A percentile compares a stretch with the other conserved stretches of the same genome.
These are phyloP conservation scores for Pseudomyrmex sp. DNA, from an alignment of 1,140 invertebrate species.

Conservation along the genomic window DNA sequence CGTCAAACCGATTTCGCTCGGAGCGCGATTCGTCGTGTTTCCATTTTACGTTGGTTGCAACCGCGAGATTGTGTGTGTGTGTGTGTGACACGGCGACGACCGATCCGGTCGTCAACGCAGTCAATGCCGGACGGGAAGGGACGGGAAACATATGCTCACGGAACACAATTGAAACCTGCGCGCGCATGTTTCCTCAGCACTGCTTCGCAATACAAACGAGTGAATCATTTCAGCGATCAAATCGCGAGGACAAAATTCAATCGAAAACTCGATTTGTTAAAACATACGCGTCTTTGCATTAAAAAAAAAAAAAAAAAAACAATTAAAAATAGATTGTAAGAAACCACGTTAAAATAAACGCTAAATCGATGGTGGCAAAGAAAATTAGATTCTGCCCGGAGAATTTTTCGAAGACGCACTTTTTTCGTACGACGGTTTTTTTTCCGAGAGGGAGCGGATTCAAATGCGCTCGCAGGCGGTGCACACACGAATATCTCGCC, in stretches of 20 bases:
- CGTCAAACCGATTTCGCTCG: not conserved
- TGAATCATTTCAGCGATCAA: not conserved
- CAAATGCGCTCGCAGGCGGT: not conserved
- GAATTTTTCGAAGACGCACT: not conserved
- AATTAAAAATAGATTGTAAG: not conserved
- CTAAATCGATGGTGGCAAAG: too few species aligned
- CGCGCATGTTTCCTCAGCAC: not conserved
- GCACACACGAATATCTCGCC: not conserved
- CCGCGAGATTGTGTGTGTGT: not conserved
- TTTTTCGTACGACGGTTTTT: not conserved
- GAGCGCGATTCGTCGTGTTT: not conserved
- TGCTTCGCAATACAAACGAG: not conserved
- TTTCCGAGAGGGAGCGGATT: not conserved
- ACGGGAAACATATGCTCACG: not conserved
- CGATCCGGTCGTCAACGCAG: conserved; percentile 3
- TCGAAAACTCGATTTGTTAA: too few species aligned
- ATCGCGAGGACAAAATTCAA: not conserved
- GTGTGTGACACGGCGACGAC: not conserved
- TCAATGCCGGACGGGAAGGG: not conserved
- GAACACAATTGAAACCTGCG: not conserved
- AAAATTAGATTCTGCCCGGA: not conserved
- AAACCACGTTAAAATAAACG: too few species aligned
- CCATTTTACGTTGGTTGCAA: not conserved
- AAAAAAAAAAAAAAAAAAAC: too few species aligned
- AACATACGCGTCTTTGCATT: too few species aligned